A percentile compares a stretch with the other conserved stretches of the same genome.
phyloP scores from a whole-genome alignment of 2,888 invertebrate genomes.

The Prosopocoilus inquinatus region DNA sequence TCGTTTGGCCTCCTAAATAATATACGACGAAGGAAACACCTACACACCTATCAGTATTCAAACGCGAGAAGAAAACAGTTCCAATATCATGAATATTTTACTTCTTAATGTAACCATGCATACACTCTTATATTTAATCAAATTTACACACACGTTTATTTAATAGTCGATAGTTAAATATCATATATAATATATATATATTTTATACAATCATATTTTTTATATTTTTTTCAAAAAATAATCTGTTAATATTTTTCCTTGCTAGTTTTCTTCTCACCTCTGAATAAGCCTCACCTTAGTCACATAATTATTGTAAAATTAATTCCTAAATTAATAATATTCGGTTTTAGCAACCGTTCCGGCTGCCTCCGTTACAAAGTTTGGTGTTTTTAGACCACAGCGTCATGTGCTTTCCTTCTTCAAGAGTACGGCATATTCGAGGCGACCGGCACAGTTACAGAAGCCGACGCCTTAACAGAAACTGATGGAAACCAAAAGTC shows the following conservation, averaged over 20 bases:
- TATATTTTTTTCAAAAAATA: conserved; percentile 52
- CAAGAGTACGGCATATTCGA: background rate
- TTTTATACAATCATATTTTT: conserved; percentile 31
- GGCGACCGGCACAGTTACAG: conserved; percentile 8
- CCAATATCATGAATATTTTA: conserved; percentile 42
- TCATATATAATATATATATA: conserved; percentile 42
- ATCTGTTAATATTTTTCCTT: conserved; percentile 43
- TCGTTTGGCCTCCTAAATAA: conserved; percentile 34
- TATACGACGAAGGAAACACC: conserved; percentile 26
- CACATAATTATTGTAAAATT: conserved; percentile 52
- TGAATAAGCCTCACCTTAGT: conserved; percentile 49
- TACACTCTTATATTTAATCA: conserved; percentile 43
- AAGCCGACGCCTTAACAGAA: conserved; percentile 31
- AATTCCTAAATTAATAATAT: conserved; percentile 47
- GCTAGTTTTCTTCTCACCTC: conserved; percentile 48
- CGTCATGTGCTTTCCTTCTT: background rate
- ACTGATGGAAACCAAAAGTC: conserved; percentile 30
- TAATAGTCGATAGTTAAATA: conserved; percentile 46
- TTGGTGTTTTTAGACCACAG: conserved; percentile 1
- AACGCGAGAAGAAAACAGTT: conserved; percentile 49
- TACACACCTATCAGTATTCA: conserved; percentile 47
- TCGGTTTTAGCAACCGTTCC: conserved; percentile 5
- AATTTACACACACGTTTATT: conserved; percentile 44
- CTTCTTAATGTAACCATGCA: conserved; percentile 44
- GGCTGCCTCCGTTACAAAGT: background rate